A percentile compares a stretch with the other conserved stretches of the same genome.
These are phyloP conservation scores for Epistrophe grossulariae DNA, from an alignment of 2,888 invertebrate genomes.

Conservation along the genomic window DNA sequence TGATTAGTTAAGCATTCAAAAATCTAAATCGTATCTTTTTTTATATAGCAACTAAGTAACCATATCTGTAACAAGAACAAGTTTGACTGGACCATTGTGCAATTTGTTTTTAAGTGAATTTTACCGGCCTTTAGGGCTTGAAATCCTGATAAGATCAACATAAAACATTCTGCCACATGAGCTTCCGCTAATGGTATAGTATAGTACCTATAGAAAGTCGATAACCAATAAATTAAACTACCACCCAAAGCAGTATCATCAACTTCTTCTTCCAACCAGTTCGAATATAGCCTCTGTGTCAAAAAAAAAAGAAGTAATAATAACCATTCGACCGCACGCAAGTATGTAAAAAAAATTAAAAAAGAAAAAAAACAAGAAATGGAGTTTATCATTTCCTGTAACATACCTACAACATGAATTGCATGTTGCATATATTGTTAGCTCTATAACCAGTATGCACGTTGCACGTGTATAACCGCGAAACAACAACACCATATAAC, in stretches of 20 bases:
- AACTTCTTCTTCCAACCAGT: constrained; percentile 51
- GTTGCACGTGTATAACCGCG: constrained; percentile 39
- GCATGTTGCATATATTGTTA: constrained; percentile 50
- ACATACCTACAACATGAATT: constrained; percentile 45
- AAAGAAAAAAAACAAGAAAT: background rate
- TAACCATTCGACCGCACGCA: constrained; percentile 59
- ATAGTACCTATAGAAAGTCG: constrained; percentile 37
- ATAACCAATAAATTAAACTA: constrained; percentile 47
- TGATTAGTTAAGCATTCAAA: too few relatives aligned
- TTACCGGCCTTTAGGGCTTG: constrained; percentile 8
- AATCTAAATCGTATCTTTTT: too few relatives aligned
- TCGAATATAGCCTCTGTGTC: constrained; percentile 38
- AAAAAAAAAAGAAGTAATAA: constrained; percentile 5
- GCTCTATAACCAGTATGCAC: constrained; percentile 36
- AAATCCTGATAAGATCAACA: constrained; percentile 32
- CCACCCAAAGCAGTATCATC: constrained; percentile 40
- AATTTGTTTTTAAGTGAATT: background rate
- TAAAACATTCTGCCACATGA: background rate
- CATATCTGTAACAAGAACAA: background rate
- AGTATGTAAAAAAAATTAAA: constrained; percentile 40
- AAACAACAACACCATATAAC: constrained; percentile 17
- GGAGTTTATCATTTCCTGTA: constrained; percentile 59
- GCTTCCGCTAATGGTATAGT: constrained; percentile 28
- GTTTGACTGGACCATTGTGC: background rate
- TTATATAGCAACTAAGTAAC: background rate